These are phyloP conservation scores for Drosophila longiperda DNA, from an alignment of 2,888 invertebrate species.

Conservation along the genomic window DNA sequence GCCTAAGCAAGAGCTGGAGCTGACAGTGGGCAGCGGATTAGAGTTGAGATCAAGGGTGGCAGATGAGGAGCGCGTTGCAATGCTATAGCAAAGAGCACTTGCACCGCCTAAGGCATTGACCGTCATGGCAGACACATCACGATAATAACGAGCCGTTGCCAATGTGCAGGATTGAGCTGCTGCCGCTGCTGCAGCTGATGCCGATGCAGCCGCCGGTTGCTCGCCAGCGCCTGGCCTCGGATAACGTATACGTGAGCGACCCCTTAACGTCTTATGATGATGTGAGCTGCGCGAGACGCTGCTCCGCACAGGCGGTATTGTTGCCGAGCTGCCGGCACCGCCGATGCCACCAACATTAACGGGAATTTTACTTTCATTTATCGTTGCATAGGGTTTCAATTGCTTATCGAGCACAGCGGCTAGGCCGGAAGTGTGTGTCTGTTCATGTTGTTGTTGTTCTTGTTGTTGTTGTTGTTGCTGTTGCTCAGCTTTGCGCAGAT, in stretches of 20 bases:
- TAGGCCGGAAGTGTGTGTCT: constrained; percentile 7
- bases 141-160: constrained; percentile 81
- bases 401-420: constrained; percentile 76
- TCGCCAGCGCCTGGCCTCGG: constrained; percentile 63
- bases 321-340: constrained; percentile 69
- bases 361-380: constrained; percentile 84
- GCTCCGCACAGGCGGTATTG: constrained; percentile 70
- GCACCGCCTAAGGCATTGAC: constrained; percentile 30
- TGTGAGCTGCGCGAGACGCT: constrained; percentile 78
- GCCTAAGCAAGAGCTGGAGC: constrained; percentile 16
- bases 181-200: constrained; percentile 17
- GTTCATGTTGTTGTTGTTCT: constrained; percentile 54
- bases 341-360: constrained; percentile 51
- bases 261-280: constrained; percentile 84
- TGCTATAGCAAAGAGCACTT: constrained; percentile 57
- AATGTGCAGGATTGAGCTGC: constrained; percentile 66
- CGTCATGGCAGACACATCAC: constrained; percentile 83
- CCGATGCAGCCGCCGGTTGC: constrained; percentile 9
- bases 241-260: constrained; percentile 84
- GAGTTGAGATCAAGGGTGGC: constrained; percentile 81
- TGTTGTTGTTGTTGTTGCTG: constrained; percentile 60
- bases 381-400: constrained; percentile 79
- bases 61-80: constrained; percentile 75
- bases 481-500: constrained; percentile 83
- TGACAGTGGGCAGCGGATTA: constrained; percentile 67